A percentile compares a stretch with the other conserved stretches of the same genome.
These are phyloP conservation scores for Chrysolina oricalcia DNA, from an alignment of 2,888 invertebrate genomes.

Conservation along the genomic window DNA sequence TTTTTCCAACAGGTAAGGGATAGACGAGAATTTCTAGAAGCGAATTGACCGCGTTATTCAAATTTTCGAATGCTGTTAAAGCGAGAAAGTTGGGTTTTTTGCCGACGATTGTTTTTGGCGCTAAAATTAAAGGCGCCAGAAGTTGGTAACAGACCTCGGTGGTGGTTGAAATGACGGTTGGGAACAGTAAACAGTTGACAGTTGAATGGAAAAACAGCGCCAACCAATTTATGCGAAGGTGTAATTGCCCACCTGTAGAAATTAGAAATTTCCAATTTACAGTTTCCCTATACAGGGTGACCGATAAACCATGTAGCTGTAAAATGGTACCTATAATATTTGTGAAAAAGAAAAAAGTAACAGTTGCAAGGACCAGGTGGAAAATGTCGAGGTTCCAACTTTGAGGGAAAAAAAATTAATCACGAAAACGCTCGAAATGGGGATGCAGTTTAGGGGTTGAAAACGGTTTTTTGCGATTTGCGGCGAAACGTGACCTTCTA, in stretches of 20 bases:
- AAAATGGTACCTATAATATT: too few relatives aligned
- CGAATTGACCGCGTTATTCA: conserved; percentile 44
- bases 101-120: conserved; percentile 49
- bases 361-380: too few relatives aligned
- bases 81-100: conserved; percentile 44
- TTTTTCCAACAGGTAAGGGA: conserved; percentile 39
- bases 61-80: conserved; percentile 45
- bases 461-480: too few relatives aligned
- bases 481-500: too few relatives aligned
- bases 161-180: conserved; percentile 32
- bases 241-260: neutral
- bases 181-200: conserved; percentile 29
- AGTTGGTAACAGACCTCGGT: conserved; percentile 36
- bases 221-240: neutral
- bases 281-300: too few relatives aligned
- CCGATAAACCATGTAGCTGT: too few relatives aligned
- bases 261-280: too few relatives aligned
- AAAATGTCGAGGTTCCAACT: too few relatives aligned
- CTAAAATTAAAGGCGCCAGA: conserved; percentile 48
- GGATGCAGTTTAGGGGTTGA: too few relatives aligned
- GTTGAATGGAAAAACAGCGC: conserved; percentile 27
- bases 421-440: too few relatives aligned
- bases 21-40: conserved; percentile 34
- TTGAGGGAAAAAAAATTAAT: too few relatives aligned
- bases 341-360: too few relatives aligned